Evolutionary conservation across 2,888 invertebrate genomes (phyloP), one percentile per base, ranked within the genome.

Genomic region (Drosophila falleni): DNA sequence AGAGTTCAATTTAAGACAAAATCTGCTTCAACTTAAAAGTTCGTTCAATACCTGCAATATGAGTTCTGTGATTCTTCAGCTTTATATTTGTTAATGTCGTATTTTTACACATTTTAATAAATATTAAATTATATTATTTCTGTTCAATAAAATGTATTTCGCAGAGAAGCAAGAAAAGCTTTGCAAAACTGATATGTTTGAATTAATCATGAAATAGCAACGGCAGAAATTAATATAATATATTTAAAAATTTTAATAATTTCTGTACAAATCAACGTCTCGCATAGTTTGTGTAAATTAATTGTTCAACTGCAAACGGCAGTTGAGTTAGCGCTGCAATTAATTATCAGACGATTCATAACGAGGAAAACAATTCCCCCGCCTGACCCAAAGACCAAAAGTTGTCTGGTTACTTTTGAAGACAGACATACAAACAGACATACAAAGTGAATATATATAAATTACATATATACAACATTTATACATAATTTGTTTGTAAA

Each of bases 401-500:
- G 82, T 72, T 69, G 82, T 56, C 49, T 72, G 72, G 67, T 67
- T 71, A 71, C 74, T 66, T 80, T 74, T 64, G 35, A 53, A 58
- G 54, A 16, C 31, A 23, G 50, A 15, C 31, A 23, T 47, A 15
- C 31, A 49, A 41, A 13, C 53, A 39, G 23, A 47, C 16, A 29
- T 5, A 41, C 46, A 19, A 50, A 11, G 15, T 23, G 46, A 19
- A 49, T 42, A 44, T 31, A 15, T 10, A 29, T 6, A 23, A 5
- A 2, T 3, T 26, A 2, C 26, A 51, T 50, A 19, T 16, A 41
- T 61, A 49, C 19, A 47, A 65, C 60, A 64, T 78, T 69, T 67
- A 60, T 69, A 74, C 79, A 72, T 62, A 67, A 81, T 78, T 71
- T 81, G 74, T 74, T 71, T 74, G 69, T 69, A 37, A 44, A 53